Evolutionary conservation across 37 sponge, comb jelly and placozoan species (phyloP).

Genomic region (Cladorhizidae sp.): DNA sequence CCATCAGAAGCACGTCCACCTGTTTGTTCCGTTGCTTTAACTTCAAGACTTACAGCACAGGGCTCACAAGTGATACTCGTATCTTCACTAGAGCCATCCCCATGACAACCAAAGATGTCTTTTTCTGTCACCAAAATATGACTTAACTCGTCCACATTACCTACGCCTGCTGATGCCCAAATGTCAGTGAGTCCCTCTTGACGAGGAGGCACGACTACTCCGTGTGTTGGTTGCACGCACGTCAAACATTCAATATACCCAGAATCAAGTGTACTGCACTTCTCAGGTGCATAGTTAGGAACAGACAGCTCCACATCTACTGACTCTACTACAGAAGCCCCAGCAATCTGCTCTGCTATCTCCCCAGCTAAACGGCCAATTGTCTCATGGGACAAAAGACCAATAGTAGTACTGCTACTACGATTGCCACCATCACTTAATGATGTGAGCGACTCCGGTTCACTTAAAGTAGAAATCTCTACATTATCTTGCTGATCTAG

Average conservation of each 20-base stretch:
- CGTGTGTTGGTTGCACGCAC: too few relatives aligned
- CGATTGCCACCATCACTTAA: not conserved
- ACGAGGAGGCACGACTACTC: too few relatives aligned
- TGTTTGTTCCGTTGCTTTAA: not conserved
- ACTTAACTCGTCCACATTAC: not conserved
- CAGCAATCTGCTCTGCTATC: not conserved
- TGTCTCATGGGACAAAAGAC: not conserved
- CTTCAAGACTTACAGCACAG: not conserved
- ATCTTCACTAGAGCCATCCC: not conserved
- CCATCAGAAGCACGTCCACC: not conserved
- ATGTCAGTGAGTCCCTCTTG: too few relatives aligned
- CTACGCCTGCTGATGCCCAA: not conserved
- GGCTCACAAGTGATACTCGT: not conserved
- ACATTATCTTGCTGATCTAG: not conserved
- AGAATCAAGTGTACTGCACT: not conserved
- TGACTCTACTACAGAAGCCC: not conserved
- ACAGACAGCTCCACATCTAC: not conserved
- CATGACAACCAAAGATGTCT: slow-evolving; percentile 32
- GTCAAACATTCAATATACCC: not conserved
- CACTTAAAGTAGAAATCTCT: not conserved
- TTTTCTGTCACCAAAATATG: slow-evolving; percentile 14
- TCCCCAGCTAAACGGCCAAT: slow-evolving; percentile 8
- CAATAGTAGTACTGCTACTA: not conserved
- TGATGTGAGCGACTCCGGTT: too few relatives aligned
- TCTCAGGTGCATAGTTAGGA: slow-evolving; percentile 50